Evolutionary conservation across 1,140 invertebrate species (phyloP).

Genomic region (Odontomachus brunneus): DNA sequence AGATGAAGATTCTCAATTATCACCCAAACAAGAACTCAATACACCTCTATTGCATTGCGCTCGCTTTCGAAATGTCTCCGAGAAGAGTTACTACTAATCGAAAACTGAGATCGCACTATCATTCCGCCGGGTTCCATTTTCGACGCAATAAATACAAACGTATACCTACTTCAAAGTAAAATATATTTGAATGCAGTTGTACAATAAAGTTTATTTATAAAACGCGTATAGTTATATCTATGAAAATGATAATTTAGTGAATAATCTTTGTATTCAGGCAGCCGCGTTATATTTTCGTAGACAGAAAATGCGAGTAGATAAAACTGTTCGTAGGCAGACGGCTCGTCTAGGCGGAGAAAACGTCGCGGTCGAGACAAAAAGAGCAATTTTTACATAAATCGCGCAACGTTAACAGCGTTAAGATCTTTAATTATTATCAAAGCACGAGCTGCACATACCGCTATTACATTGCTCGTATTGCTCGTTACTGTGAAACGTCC

Average conservation of each 20-base stretch:
- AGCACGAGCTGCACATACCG: too few relatives aligned
- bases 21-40: constrained; percentile 18
- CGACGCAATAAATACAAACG: not conserved
- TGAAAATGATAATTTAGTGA: not conserved
- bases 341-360: too few relatives aligned
- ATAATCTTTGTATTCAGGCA: too few relatives aligned
- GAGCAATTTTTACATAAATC: not conserved
- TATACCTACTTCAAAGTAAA: not conserved
- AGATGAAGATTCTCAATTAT: constrained; percentile 34
- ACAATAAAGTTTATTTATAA: not conserved
- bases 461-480: too few relatives aligned
- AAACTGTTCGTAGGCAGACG: not conserved
- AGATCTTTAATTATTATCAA: too few relatives aligned
- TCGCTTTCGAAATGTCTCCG: not conserved
- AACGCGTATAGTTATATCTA: not conserved
- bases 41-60: not conserved
- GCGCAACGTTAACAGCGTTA: not conserved
- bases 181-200: not conserved
- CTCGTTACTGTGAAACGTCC: too few relatives aligned
- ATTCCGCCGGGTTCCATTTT: not conserved
- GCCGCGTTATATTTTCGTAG: not conserved
- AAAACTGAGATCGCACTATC: not conserved
- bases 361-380: not conserved
- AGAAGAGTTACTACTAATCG: constrained; percentile 18
- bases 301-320: not conserved